Evolutionary conservation across 2,113 vertebrate genomes (phyloP).

Genomic region (Azemiops feae): DNA sequence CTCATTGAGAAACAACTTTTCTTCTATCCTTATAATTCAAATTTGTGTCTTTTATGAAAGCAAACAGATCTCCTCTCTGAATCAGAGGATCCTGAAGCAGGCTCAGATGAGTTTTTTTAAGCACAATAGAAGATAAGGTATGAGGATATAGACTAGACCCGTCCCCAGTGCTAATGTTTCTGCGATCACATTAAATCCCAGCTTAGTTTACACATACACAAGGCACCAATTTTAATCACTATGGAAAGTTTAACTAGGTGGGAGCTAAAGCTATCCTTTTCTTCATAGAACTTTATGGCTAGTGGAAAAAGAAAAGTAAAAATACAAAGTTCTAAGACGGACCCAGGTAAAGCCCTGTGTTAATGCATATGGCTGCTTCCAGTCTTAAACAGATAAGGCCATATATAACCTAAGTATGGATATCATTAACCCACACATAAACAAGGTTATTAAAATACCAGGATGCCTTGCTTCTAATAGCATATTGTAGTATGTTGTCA

Average conservation of each 20-base stretch:
- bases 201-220: not conserved
- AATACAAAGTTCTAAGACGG: not conserved
- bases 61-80: not conserved
- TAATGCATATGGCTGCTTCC: not conserved
- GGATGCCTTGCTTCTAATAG: not conserved
- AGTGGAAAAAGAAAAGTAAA: not conserved
- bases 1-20: not conserved
- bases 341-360: not conserved
- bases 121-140: not conserved
- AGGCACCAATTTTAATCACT: not conserved
- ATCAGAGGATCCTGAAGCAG: not conserved
- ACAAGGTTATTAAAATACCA: not conserved
- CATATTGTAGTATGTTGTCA: not conserved
- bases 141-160: not conserved
- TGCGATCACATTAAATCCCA: not conserved
- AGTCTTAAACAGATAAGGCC: not conserved
- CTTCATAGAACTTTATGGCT: not conserved
- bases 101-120: not conserved
- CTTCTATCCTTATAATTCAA: not conserved
- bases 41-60: not conserved
- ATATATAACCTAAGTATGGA: not conserved
- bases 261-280: not conserved
- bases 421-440: not conserved
- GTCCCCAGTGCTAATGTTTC: not conserved
- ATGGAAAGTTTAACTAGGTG: not conserved